Base-by-base conservation (phyloP, 2,888 invertebrate species). In the Cactoblastis cactorum region DNA sequence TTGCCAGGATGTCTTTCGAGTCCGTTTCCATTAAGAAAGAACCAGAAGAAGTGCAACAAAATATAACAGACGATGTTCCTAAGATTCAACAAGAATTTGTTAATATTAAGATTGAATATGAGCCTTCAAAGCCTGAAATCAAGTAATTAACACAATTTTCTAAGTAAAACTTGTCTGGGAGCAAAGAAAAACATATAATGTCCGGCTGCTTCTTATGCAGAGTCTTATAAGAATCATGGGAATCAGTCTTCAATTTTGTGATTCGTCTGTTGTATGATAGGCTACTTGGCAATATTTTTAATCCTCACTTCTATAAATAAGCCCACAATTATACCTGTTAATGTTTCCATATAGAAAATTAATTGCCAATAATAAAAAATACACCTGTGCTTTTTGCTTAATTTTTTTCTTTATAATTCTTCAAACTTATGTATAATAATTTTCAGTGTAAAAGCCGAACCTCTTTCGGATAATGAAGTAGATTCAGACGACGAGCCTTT, bases 1-100 rank as follows among this genome's bases (percentile, higher is more conserved):
- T 15, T 17, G 17, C 9, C 8, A 48, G 15, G 37, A 48, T 48
- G 47, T 37, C 47, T 4, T n/a, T 24, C n/a, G 37, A 48, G 15
- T 37, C 11, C 8, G 38, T 38, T 12, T 2, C 17, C 4, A n/a
- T 48, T 11, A 48, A 48, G 37, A 28, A 5, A 37, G 37, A 48
- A 15, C 22, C 35, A 9, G 4, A 35, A 15, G 35, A 43, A n/a
- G 33, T 2, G 12, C 15, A 28, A 2, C n/a, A 47, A 22, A 9
- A 24, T 24, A 19, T 4, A n/a, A 24, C n/a, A 14, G n/a, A 12
- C 14, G 28, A 24, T 15, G 1, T 3, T 15, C 14, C 6, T 24
- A 1, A 14, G n/a, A 14, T 3, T 11, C 6, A 46, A 28, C 47
- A 24, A 1, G 37, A 38, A 17, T 48, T 38, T 2, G 17, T 48